Evolutionary conservation across 2,888 invertebrate species (phyloP).

Genomic region (Leptopterna dolabrata): DNA sequence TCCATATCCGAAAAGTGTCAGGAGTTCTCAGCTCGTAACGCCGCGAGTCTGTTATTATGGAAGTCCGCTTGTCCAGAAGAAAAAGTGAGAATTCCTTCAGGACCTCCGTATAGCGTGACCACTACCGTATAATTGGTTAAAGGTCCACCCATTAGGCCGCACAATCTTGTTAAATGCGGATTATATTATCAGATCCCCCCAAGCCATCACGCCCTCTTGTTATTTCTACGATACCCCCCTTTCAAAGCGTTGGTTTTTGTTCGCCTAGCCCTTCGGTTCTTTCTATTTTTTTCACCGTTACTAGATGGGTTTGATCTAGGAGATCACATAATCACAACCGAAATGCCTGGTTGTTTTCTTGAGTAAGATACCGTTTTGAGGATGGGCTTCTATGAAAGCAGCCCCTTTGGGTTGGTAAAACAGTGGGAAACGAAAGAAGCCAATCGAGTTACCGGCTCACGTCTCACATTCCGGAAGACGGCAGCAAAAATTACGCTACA

Average conservation of each 20-base stretch:
- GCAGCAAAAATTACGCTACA: too few species aligned
- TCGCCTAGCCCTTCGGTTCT: neutral
- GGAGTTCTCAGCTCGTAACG: neutral
- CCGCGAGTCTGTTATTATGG: neutral
- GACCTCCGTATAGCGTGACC: neutral
- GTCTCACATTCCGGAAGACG: too few species aligned
- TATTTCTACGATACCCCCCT: neutral
- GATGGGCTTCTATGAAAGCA: neutral
- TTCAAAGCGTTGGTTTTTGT: neutral
- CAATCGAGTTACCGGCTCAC: too few species aligned
- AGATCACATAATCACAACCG: neutral
- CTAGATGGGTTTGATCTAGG: neutral
- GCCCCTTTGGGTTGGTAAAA: neutral
- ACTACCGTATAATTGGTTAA: conserved; percentile 2
- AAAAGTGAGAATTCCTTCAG: neutral
- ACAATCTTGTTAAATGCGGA: conserved; percentile 11
- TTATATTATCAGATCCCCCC: neutral
- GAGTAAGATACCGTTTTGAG: neutral
- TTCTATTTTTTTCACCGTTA: neutral
- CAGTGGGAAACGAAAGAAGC: neutral
- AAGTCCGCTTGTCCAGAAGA: neutral
- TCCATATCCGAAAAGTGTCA: neutral
- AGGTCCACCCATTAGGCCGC: neutral
- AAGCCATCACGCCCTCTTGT: neutral
- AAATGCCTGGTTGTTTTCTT: neutral